Evolutionary conservation across 2,113 vertebrate genomes (phyloP).

Genomic region (Corythornis vintsioides): DNA sequence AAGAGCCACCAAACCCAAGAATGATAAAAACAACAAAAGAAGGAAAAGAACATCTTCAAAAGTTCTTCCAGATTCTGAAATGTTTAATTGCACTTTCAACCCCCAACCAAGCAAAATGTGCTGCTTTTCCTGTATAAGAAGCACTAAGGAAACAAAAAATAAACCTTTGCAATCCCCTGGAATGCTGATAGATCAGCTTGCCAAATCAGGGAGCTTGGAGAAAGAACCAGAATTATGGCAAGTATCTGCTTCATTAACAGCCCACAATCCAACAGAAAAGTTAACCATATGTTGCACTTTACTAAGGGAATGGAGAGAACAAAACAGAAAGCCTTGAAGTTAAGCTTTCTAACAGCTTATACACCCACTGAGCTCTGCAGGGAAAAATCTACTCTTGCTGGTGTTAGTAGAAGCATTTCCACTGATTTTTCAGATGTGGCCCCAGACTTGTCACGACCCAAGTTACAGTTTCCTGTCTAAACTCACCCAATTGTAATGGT

Average conservation of each 20-base stretch:
- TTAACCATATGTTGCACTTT: background rate
- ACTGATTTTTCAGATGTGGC: background rate
- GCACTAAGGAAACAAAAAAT: slow-evolving; percentile 40
- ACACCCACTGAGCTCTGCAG: background rate
- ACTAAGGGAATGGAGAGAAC: background rate
- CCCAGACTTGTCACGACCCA: background rate
- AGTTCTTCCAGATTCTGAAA: slow-evolving; percentile 53
- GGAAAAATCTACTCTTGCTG: background rate
- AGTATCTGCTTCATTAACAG: slow-evolving; percentile 8
- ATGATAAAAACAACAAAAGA: background rate
- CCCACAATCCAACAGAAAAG: background rate
- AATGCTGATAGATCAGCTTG: slow-evolving; percentile 32
- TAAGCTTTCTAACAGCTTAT: background rate
- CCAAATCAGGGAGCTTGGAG: background rate
- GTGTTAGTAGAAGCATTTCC: background rate
- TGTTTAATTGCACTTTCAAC: slow-evolving; percentile 62
- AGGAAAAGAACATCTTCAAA: slow-evolving; percentile 43
- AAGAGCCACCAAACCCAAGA: background rate
- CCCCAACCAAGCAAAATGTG: slow-evolving; percentile 52
- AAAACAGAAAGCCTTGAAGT: background rate
- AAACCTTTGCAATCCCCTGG: background rate
- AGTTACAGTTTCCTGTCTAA: background rate
- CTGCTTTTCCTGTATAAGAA: slow-evolving; percentile 12
- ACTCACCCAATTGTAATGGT: fast-evolving
- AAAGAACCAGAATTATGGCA: slow-evolving; percentile 7